Percentiles rank a stretch among this genome's conserved stretches.
phyloP scores from a whole-genome alignment of 92 coral and sea anemone genomes.

The Montipora capitata region DNA sequence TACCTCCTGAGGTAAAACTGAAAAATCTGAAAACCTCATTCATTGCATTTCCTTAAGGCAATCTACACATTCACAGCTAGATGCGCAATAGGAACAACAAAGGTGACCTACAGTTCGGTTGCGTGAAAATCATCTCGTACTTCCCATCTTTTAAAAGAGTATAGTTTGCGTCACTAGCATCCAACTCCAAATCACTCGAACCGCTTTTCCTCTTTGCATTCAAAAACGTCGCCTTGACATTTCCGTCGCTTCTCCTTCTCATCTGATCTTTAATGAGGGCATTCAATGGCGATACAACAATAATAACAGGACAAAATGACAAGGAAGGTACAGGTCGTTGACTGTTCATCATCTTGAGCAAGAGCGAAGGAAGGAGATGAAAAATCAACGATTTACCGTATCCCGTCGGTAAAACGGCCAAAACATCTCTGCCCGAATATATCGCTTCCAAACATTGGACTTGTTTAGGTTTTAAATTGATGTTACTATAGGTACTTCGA shows the following conservation, averaged over 20 bases:
- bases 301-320: too few species aligned
- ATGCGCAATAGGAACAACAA: conserved; percentile 51
- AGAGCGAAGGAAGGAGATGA: conserved; percentile 30
- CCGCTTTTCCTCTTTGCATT: conserved; percentile 15
- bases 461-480: background rate
- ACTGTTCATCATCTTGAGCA: too few species aligned
- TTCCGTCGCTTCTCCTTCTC: conserved; percentile 19
- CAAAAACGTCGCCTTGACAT: conserved; percentile 41
- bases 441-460: background rate
- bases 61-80: conserved; percentile 39
- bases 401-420: background rate
- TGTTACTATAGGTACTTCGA: background rate
- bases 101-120: conserved; percentile 38
- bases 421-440: background rate
- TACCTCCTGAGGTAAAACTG: too few species aligned
- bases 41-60: background rate
- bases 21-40: too few species aligned
- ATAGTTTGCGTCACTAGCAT: conserved; percentile 33
- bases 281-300: conserved; percentile 53
- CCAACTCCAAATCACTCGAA: conserved; percentile 31
- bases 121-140: background rate
- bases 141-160: too few species aligned
- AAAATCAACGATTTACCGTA: conserved; percentile 23
- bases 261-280: conserved; percentile 54
- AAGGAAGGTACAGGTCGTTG: too few species aligned